A percentile compares a stretch with the other conserved stretches of the same genome.
Evolutionary conservation across 2,888 invertebrate genomes (phyloP).

Genomic region (Drosophila quasianomalipes): DNA sequence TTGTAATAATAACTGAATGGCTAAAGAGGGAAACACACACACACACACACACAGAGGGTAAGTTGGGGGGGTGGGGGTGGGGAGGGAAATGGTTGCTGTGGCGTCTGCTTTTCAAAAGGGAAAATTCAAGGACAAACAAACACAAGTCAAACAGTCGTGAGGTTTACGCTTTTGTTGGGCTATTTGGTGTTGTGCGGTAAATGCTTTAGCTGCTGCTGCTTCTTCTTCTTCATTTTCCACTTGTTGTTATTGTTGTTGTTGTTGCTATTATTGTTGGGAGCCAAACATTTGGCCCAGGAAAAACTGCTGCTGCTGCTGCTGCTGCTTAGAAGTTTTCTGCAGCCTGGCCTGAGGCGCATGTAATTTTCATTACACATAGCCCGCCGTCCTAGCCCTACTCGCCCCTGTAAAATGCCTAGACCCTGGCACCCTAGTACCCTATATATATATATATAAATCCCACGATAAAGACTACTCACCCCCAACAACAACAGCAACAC

Average conservation of each 20-base stretch:
- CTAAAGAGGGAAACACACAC: background rate
- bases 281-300: slow-evolving; percentile 63
- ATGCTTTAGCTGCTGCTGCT: slow-evolving; percentile 32
- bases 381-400: slow-evolving; percentile 25
- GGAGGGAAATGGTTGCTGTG: slow-evolving; percentile 41
- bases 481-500: background rate
- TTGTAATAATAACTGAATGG: slow-evolving; percentile 74
- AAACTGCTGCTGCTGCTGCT: slow-evolving; percentile 45
- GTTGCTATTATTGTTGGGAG: background rate
- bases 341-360: slow-evolving; percentile 56
- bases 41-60: background rate
- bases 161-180: slow-evolving; percentile 57
- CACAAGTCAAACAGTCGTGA: slow-evolving; percentile 77
- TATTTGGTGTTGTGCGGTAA: slow-evolving; percentile 34
- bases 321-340: slow-evolving; percentile 65
- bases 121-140: slow-evolving; percentile 82
- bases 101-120: slow-evolving; percentile 58
- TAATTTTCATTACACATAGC: slow-evolving; percentile 72
- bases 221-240: background rate
- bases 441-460: background rate
- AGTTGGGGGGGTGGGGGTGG: background rate
- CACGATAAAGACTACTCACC: slow-evolving; percentile 3
- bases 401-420: slow-evolving; percentile 26
- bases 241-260: background rate
- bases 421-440: slow-evolving; percentile 10